A percentile compares a stretch with the other conserved stretches of the same genome.
Conservation (phyloP, 1,140 invertebrate species). For the Agrypnia vestita region DNA sequence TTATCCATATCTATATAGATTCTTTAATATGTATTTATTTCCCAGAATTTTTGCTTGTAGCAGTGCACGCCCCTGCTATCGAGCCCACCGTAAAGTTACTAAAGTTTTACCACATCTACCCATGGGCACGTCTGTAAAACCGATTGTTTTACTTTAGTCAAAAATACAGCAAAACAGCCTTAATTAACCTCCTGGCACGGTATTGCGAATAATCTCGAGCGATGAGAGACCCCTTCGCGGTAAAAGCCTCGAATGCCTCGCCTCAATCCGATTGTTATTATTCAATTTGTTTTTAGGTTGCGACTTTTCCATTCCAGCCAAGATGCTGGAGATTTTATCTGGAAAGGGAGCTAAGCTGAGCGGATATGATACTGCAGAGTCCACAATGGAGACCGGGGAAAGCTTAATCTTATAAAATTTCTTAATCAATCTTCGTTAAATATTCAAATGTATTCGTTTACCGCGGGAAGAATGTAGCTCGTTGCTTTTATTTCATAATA, state of each 20-base stretch:
- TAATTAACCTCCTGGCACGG: no score
- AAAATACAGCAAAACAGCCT: no score
- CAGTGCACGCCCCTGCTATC: no score
- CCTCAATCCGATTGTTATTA: constrained; percentile 30
- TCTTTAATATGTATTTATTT: no score
- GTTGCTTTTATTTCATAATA: constrained; percentile 43
- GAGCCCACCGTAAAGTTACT: no score
- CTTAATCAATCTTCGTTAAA: constrained; percentile 60
- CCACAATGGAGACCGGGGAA: constrained; percentile 43
- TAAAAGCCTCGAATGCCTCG: constrained; percentile 2
- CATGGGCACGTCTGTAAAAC: no score
- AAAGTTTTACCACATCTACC: no score
- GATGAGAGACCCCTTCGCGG: not conserved
- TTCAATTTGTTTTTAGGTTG: constrained; percentile 43
- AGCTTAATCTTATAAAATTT: constrained; percentile 60
- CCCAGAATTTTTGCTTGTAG: no score
- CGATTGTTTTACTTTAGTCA: no score
- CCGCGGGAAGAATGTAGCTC: constrained; percentile 41
- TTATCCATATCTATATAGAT: no score
- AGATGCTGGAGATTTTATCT: constrained; percentile 24
- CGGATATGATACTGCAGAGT: constrained; percentile 39
- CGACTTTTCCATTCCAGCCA: constrained; percentile 22
- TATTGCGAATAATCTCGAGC: not conserved
- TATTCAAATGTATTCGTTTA: constrained; percentile 61
- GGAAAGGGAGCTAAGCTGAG: constrained; percentile 43